Conservation (phyloP, 2,888 invertebrate genomes). For the Brenthis hecate region DNA sequence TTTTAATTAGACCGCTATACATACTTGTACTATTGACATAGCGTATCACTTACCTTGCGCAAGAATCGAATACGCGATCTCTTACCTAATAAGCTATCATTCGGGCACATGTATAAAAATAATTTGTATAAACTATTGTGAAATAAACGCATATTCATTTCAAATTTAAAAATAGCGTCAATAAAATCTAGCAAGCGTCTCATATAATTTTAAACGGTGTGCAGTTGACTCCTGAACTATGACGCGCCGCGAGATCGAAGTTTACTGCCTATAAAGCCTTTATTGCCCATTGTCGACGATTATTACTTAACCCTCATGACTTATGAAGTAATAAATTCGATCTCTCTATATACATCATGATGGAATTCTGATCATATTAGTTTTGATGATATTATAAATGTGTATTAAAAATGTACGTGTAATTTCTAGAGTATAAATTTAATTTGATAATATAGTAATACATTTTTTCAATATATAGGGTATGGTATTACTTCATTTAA, state of each 20-base stretch:
- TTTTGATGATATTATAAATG: not conserved
- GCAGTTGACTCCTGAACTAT: constrained; percentile 62
- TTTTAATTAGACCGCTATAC: too few relatives aligned
- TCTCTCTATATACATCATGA: constrained; percentile 43
- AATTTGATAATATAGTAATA: too few relatives aligned
- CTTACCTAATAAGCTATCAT: too few relatives aligned
- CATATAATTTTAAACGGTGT: constrained; percentile 57
- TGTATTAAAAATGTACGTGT: not conserved
- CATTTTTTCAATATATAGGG: too few relatives aligned
- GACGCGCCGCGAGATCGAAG: constrained; percentile 72
- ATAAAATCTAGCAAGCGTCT: constrained; percentile 1
- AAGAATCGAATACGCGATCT: too few relatives aligned
- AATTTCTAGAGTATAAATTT: too few relatives aligned
- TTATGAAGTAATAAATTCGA: constrained; percentile 81
- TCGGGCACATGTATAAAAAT: too few relatives aligned
- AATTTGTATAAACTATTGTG: too few relatives aligned
- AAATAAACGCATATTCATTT: not conserved
- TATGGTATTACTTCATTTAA: too few relatives aligned
- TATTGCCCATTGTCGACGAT: constrained; percentile 81
- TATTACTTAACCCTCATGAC: constrained; percentile 81
- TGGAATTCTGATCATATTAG: constrained; percentile 1
- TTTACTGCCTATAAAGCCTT: constrained; percentile 81
- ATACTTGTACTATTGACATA: too few relatives aligned
- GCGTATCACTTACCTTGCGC: too few relatives aligned
- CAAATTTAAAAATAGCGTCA: not conserved